Evolutionary conservation across 2,888 invertebrate species (phyloP), one percentile per base, ranked within the genome.

Genomic region (Clistopyga incitator): DNA sequence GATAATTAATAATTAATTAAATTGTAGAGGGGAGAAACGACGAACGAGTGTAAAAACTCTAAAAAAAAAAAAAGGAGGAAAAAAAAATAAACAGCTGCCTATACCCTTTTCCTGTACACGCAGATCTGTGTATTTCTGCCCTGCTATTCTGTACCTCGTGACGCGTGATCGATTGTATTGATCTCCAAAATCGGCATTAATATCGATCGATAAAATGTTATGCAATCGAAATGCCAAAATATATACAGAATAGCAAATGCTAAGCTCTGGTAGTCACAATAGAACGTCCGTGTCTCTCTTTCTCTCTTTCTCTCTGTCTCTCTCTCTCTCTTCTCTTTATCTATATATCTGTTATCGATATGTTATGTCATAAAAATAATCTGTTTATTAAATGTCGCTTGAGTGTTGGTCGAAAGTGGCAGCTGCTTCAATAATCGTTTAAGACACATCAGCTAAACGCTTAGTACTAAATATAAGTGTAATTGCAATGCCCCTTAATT

Each of bases 321-420:
- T 29, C 59, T 29, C 13, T 15, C 29, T 59, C n/a, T 29, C 59
- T 25, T 6, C n/a, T 61, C 59, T 56, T 11, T 34, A 10, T 34
- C n/a, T 61, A n/a, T 29, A 34, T 61, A 29, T 61, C 59, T 59
- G 56, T 59, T 67, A 77, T 67, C 38, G 47, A 52, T 65, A 50
- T 64, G 38, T 47, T 50, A n/a, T 47, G 20, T 56, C 61, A 64
- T 29, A 50, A 29, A 61, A 61, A 68, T 65, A 25, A 38, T 71
- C 25, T 83, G n/a, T 78, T 56, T 38, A 76, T 79, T 80, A 42
- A 54, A 68, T 80, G 77, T 83, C 65, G 83, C 80, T 80, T 80
- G 82, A 64, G 68, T 82, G 82, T 80, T 83, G 50, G 42, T 68
- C 52, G 25, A 76, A 76, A 80, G 38, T 47, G 52, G 65, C 50